phyloP scores from a whole-genome alignment of 1,140 invertebrate species.

The Brachionus asplanchnoidis region DNA sequence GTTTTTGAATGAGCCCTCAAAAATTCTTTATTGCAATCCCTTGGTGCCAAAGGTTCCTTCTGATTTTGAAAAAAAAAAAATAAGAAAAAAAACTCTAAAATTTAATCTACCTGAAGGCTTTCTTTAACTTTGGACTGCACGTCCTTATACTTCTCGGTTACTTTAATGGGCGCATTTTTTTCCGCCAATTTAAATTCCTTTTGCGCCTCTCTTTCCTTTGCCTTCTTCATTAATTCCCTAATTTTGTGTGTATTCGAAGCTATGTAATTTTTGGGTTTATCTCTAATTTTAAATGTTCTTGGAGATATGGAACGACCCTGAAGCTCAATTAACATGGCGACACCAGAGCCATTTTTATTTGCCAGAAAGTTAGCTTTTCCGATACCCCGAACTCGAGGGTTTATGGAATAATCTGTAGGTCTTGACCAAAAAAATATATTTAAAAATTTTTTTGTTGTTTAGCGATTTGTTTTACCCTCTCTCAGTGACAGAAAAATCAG shows the following conservation, averaged over 20 bases:
- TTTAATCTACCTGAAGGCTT: slow-evolving; percentile 47
- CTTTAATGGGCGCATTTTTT: slow-evolving; percentile 51
- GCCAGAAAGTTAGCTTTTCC: slow-evolving; percentile 10
- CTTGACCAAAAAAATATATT: background rate
- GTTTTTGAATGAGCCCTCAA: slow-evolving; percentile 54
- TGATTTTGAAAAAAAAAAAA: slow-evolving; percentile 42
- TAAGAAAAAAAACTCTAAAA: background rate
- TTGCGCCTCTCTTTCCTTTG: slow-evolving; percentile 47
- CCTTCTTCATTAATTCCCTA: slow-evolving; percentile 51
- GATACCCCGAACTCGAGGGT: slow-evolving; percentile 3
- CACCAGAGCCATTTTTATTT: slow-evolving; percentile 26
- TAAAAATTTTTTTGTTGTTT: background rate
- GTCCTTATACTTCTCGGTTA: slow-evolving; percentile 53
- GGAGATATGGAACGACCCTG: background rate
- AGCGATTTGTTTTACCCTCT: background rate
- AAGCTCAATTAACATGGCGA: background rate
- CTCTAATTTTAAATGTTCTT: background rate
- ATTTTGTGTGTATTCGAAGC: slow-evolving; percentile 54
- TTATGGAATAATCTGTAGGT: background rate
- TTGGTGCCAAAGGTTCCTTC: slow-evolving; percentile 49
- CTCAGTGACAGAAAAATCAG: background rate
- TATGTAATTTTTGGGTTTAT: slow-evolving; percentile 50
- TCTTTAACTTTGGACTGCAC: slow-evolving; percentile 51
- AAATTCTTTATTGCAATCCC: slow-evolving; percentile 51
- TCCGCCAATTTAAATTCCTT: slow-evolving; percentile 44